Percentiles rank a stretch among this genome's conserved stretches.
These are phyloP conservation scores for Xanthorhoe designata DNA, from an alignment of 2,888 invertebrate genomes.

Conservation along the genomic window DNA sequence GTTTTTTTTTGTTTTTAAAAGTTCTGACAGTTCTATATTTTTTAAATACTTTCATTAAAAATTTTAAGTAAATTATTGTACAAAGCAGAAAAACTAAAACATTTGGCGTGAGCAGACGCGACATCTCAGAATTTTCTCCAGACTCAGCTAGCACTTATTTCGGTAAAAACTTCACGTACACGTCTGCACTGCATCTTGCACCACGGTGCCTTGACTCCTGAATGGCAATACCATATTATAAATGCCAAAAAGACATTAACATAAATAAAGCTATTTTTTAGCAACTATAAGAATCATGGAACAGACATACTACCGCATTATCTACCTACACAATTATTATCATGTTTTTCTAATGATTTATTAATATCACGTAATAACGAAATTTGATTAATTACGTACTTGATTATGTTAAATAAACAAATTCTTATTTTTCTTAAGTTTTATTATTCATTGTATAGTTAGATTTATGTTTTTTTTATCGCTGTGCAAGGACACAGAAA, in stretches of 20 bases:
- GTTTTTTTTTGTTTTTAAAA: no score
- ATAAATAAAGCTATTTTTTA: neutral
- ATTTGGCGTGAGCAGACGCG: neutral
- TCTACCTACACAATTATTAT: neutral
- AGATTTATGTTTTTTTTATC: neutral
- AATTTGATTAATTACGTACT: neutral
- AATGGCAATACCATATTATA: slow-evolving; percentile 59
- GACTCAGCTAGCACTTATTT: slow-evolving; percentile 35
- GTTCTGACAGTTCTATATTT: no score
- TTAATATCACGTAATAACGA: neutral
- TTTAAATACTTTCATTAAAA: no score
- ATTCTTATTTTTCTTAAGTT: neutral
- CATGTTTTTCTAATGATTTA: neutral
- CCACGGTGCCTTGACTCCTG: slow-evolving; percentile 56
- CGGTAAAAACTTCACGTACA: slow-evolving; percentile 56
- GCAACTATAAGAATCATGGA: neutral
- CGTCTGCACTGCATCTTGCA: slow-evolving; percentile 39
- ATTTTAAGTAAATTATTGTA: no score
- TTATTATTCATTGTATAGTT: neutral
- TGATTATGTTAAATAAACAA: neutral
- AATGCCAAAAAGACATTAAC: slow-evolving; percentile 46
- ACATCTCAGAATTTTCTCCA: slow-evolving; percentile 18
- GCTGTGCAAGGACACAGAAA: slow-evolving; percentile 5
- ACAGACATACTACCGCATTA: neutral
- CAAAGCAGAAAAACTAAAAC: neutral